These are phyloP conservation scores for Cryptoblepharus egeriae DNA, from an alignment of 2,797 vertebrate species.

Conservation along the genomic window DNA sequence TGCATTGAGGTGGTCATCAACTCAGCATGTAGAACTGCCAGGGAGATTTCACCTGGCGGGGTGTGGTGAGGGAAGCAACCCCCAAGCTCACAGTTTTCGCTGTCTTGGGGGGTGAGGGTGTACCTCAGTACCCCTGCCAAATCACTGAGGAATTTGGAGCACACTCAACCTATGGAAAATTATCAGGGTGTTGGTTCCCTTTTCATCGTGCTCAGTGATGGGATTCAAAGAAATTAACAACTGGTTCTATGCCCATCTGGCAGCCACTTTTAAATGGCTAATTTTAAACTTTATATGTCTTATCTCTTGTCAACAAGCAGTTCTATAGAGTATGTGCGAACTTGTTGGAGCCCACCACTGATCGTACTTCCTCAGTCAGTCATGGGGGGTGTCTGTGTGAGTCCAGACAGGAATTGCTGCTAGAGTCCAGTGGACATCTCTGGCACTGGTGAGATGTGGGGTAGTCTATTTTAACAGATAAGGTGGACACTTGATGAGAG, in stretches of 20 bases:
- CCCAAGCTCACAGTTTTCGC: neutral
- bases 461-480: neutral
- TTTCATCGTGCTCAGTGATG: neutral
- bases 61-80: neutral
- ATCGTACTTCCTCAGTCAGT: too few relatives aligned
- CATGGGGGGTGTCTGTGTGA: too few relatives aligned
- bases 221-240: too few relatives aligned
- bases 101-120: neutral
- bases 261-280: too few relatives aligned
- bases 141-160: neutral
- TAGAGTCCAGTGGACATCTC: neutral
- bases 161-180: neutral
- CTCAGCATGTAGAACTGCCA: neutral
- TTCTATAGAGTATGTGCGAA: too few relatives aligned
- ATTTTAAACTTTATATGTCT: too few relatives aligned
- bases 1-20: too few relatives aligned
- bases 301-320: too few relatives aligned
- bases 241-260: too few relatives aligned
- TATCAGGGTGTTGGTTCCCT: neutral
- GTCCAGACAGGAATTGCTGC: neutral
- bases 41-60: neutral
- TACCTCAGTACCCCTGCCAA: neutral
- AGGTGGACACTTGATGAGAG: neutral
- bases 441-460: neutral
- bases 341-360: too few relatives aligned